Conservation (phyloP, 2,797 vertebrate genomes). For the Bradypodion pumilum region DNA sequence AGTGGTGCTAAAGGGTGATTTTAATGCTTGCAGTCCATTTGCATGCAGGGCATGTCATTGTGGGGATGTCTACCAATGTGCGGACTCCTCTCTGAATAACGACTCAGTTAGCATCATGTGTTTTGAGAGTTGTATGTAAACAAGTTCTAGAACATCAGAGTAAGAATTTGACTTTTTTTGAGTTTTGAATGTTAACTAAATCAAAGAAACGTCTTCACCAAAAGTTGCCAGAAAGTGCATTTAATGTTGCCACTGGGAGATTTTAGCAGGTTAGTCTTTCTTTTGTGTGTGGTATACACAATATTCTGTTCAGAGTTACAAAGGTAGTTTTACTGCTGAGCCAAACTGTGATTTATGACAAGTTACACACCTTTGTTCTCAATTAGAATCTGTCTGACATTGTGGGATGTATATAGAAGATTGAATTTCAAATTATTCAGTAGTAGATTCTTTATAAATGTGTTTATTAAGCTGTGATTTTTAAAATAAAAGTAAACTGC, state of each 20-base stretch:
- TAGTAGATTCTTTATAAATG: slow-evolving; percentile 17
- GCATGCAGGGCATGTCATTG: too few species aligned
- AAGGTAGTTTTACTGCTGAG: slow-evolving; percentile 26
- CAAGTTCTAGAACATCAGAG: slow-evolving; percentile 13
- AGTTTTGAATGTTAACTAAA: too few species aligned
- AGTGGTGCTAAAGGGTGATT: too few species aligned
- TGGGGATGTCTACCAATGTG: too few species aligned
- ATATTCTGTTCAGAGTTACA: slow-evolving; percentile 36
- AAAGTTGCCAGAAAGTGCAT: slow-evolving; percentile 36
- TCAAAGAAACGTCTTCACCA: slow-evolving; percentile 30
- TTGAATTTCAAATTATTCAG: slow-evolving; percentile 7
- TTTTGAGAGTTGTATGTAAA: slow-evolving; percentile 37
- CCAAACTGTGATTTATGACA: slow-evolving; percentile 39
- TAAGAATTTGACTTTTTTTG: slow-evolving; percentile 39
- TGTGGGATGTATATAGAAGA: slow-evolving; percentile 32
- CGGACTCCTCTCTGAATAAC: too few species aligned
- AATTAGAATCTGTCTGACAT: slow-evolving; percentile 26
- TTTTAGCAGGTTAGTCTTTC: not conserved
- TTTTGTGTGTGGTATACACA: slow-evolving; percentile 16
- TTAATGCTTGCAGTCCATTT: too few species aligned
- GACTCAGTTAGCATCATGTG: not conserved
- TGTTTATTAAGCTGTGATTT: slow-evolving; percentile 20
- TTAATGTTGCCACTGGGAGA: slow-evolving; percentile 5
- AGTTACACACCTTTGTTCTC: slow-evolving; percentile 42
- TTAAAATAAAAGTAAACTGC: not conserved